Evolutionary conservation across 1,140 invertebrate genomes (phyloP).

Genomic region (Xylocopa sonorina): DNA sequence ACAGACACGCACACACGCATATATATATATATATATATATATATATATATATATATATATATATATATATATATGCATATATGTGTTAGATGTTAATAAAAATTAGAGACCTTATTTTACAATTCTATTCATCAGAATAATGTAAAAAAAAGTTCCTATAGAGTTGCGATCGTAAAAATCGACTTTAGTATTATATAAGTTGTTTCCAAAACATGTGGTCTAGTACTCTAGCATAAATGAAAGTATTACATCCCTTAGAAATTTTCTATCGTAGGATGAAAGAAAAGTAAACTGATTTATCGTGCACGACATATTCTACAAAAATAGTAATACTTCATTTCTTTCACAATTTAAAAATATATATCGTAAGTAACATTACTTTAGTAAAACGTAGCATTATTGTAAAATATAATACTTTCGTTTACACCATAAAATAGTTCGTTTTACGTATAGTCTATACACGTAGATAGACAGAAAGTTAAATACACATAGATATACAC

Average conservation of each 20-base stretch:
- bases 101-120: background rate
- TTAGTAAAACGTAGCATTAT: background rate
- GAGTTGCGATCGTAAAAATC: background rate
- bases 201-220: background rate
- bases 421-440: background rate
- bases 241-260: slow-evolving; percentile 8
- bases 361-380: background rate
- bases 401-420: slow-evolving; percentile 19
- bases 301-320: background rate
- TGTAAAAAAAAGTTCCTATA: slow-evolving; percentile 24
- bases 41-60: too few relatives aligned
- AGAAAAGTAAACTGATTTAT: background rate
- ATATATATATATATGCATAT: too few relatives aligned
- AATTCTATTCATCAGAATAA: background rate
- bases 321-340: background rate
- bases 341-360: background rate
- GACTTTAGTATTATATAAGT: background rate
- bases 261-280: too few relatives aligned
- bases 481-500: slow-evolving; percentile 27
- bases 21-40: background rate
- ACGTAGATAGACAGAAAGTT: slow-evolving; percentile 19
- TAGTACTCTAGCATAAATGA: background rate
- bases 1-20: background rate
- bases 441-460: background rate
- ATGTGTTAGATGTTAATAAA: background rate